Percentiles rank a stretch among this genome's conserved stretches.
These are phyloP conservation scores for Drosophila vallismaia DNA, from an alignment of 2,888 invertebrate genomes.

Conservation along the genomic window DNA sequence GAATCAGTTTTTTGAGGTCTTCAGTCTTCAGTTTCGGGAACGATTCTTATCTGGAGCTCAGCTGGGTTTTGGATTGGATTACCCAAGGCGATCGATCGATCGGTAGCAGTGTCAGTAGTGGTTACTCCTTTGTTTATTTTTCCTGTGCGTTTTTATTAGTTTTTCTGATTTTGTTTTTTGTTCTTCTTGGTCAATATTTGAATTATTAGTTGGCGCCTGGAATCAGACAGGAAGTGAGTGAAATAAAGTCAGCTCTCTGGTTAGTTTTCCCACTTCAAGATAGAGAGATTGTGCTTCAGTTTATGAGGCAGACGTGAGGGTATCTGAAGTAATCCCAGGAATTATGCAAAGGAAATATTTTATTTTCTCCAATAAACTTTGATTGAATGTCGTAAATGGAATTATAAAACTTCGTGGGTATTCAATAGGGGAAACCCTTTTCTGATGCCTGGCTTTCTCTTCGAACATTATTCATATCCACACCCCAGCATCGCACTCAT, in stretches of 20 bases:
- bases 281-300: conserved; percentile 26
- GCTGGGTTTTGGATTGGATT: conserved; percentile 57
- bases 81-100: conserved; percentile 53
- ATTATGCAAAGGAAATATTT: not conserved
- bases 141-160: conserved; percentile 51
- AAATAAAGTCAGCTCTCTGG: conserved; percentile 51
- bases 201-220: conserved; percentile 66
- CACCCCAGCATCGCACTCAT: conserved; percentile 57
- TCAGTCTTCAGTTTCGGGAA: conserved; percentile 23
- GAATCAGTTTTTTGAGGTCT: conserved; percentile 54
- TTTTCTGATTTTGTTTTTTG: conserved; percentile 9
- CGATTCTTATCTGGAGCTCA: conserved; percentile 52
- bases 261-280: conserved; percentile 22
- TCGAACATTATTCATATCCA: conserved; percentile 66
- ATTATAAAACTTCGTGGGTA: not conserved
- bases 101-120: conserved; percentile 70
- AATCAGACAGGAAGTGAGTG: conserved; percentile 61
- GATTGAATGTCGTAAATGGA: conserved; percentile 25
- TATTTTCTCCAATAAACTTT: conserved; percentile 1
- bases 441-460: conserved; percentile 62
- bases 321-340: conserved; percentile 22
- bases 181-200: conserved; percentile 53
- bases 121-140: conserved; percentile 66
- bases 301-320: conserved; percentile 62
- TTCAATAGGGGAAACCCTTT: not conserved